Percentiles rank a stretch among this genome's conserved stretches.
phyloP scores from a whole-genome alignment of 2,797 vertebrate species.

The Emydoidea blandingii region DNA sequence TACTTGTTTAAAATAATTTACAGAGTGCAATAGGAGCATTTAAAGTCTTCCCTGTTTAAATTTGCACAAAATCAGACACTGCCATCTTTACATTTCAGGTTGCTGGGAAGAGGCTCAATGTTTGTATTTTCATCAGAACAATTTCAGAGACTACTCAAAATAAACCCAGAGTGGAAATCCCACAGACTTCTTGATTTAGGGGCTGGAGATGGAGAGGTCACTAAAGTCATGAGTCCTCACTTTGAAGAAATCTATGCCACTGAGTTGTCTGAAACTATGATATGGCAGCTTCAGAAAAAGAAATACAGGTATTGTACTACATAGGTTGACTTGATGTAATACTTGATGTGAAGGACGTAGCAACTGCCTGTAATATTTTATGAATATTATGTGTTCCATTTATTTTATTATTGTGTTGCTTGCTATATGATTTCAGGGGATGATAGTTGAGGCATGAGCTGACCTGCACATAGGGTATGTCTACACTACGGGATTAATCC shows the following conservation, averaged over 20 bases:
- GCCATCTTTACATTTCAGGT: constrained; percentile 81
- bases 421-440: background rate
- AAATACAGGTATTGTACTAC: constrained; percentile 88
- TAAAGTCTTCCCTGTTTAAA: background rate
- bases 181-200: constrained; percentile 94
- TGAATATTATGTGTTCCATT: background rate
- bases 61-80: constrained; percentile 28
- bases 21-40: background rate
- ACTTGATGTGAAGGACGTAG: background rate
- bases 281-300: constrained; percentile 96
- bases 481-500: too few species aligned
- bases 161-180: constrained; percentile 91
- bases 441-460: background rate
- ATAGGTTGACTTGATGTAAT: background rate
- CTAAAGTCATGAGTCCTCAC: constrained; percentile 93
- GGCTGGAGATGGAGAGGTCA: constrained; percentile 96
- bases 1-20: background rate
- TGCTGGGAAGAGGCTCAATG: constrained; percentile 97
- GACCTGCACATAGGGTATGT: background rate
- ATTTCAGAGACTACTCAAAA: constrained; percentile 90
- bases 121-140: constrained; percentile 96
- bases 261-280: constrained; percentile 96
- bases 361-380: background rate
- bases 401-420: background rate
- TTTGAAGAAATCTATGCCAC: constrained; percentile 95